A percentile compares a stretch with the other conserved stretches of the same genome.
Evolutionary conservation across 2,113 vertebrate genomes (phyloP).

Genomic region (Dunckerocampus dactyliophorus): DNA sequence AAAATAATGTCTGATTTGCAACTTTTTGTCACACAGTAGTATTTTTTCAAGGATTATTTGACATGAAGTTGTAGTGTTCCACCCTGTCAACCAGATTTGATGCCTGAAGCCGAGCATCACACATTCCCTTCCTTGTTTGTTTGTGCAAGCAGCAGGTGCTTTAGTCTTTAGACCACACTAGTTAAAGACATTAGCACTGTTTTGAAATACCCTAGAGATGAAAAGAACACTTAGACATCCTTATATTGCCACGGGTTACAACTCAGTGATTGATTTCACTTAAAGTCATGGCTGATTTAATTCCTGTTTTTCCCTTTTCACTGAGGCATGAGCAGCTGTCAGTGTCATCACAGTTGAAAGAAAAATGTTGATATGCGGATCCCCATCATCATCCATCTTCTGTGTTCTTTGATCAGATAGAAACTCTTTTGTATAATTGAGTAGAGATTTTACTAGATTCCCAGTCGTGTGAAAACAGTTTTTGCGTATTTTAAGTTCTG

Average conservation of each 20-base stretch:
- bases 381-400: neutral
- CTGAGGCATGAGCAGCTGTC: slow-evolving; percentile 5
- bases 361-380: neutral
- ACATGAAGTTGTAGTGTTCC: slow-evolving; percentile 14
- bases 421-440: neutral
- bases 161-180: slow-evolving; percentile 30
- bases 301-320: slow-evolving; percentile 16
- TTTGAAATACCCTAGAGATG: slow-evolving; percentile 22
- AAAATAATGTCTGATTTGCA: neutral
- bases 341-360: neutral
- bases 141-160: slow-evolving; percentile 50
- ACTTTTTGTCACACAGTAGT: slow-evolving; percentile 3
- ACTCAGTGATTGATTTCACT: slow-evolving; percentile 28
- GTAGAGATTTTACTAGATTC: too few relatives aligned
- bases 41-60: slow-evolving; percentile 1
- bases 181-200: slow-evolving; percentile 41
- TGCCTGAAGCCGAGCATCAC: slow-evolving; percentile 27
- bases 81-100: slow-evolving; percentile 3
- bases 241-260: slow-evolving; percentile 46
- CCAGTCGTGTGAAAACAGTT: too few relatives aligned
- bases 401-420: neutral
- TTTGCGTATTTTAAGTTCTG: too few relatives aligned
- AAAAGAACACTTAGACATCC: slow-evolving; percentile 6
- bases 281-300: slow-evolving; percentile 16
- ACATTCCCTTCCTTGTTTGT: slow-evolving; percentile 22